A percentile compares a stretch with the other conserved stretches of the same genome.
These are phyloP conservation scores for Ophonus ardosiacus DNA, from an alignment of 2,888 invertebrate genomes.

Conservation along the genomic window DNA sequence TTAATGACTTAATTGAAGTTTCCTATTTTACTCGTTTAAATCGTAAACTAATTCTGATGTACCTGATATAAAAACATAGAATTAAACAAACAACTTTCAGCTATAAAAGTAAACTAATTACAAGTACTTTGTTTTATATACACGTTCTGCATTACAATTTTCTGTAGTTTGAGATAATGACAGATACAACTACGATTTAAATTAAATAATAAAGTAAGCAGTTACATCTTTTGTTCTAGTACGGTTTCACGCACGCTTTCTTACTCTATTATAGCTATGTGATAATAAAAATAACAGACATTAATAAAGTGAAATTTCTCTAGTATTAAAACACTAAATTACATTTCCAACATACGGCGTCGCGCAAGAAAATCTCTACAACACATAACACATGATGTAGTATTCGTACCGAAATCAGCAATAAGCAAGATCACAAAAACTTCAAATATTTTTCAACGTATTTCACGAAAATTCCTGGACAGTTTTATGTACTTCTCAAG, in stretches of 20 bases:
- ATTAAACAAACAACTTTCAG: too few relatives aligned
- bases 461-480: slow-evolving; percentile 39
- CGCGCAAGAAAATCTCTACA: background rate
- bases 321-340: slow-evolving; percentile 37
- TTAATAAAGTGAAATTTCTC: slow-evolving; percentile 40
- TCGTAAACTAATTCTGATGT: too few relatives aligned
- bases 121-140: too few relatives aligned
- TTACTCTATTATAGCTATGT: slow-evolving; percentile 7
- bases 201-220: background rate
- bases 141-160: too few relatives aligned
- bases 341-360: background rate
- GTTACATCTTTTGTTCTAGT: background rate
- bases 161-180: background rate
- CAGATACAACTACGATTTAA: background rate
- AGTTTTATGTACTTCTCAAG: slow-evolving; percentile 35
- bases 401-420: slow-evolving; percentile 22
- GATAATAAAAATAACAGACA: slow-evolving; percentile 18
- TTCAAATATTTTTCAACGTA: slow-evolving; percentile 21
- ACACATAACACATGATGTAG: slow-evolving; percentile 9
- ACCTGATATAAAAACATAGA: too few relatives aligned
- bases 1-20: too few relatives aligned
- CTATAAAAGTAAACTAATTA: too few relatives aligned
- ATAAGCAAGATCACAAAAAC: slow-evolving; percentile 23
- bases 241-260: slow-evolving; percentile 1
- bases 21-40: too few relatives aligned